Base-by-base conservation (phyloP, 2,888 invertebrate genomes). In the Polymixis lichenea region DNA sequence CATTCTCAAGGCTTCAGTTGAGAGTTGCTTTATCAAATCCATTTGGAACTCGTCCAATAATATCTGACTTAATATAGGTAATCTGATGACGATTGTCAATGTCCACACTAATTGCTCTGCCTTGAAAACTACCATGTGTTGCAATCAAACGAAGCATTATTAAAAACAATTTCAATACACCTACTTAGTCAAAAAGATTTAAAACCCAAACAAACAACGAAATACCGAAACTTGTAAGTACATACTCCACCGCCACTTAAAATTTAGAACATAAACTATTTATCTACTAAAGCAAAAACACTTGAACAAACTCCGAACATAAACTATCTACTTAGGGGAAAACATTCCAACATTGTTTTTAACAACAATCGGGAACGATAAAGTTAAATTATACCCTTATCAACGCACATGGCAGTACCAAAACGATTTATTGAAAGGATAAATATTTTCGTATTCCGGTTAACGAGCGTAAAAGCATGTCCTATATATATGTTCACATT, bases 331-430 rank as follows among this genome's bases (percentile, higher is more conserved):
- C 38, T 56, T 11, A 55, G 55, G 32, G 69, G 43, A 64, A 79
- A 72, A 71, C 69, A 64, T 73, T 64, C 25, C 38, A 62, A 72
- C 49, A 65, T 69, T 65, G 67, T 84, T 78, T 77, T 79, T 71
- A 75, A 77, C 82, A 74, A 85, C 73, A 85, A 85, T 78, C 68
- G 58, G 38, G 58, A 55, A 61, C 66, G 66, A 80, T 72, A 72
- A 75, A 84, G 72, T 77, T 77, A 75, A 77, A 79, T 84, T 74
- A 79, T 68, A 72, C 61, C 74, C 64, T 86, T 86, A 86, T 86
- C 85, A 58, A 51, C 43, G 32, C 56, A 70, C 64, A 84, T 43
- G 13, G 43, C 11, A 46, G 65, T 82, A 86, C 86, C 84, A 72
- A 70, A 86, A 75, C 74, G 56, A 84, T 85, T 77, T 79, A 75